These are phyloP conservation scores for Odiellus spinosus DNA, from an alignment of 2,888 invertebrate species.

Conservation along the genomic window DNA sequence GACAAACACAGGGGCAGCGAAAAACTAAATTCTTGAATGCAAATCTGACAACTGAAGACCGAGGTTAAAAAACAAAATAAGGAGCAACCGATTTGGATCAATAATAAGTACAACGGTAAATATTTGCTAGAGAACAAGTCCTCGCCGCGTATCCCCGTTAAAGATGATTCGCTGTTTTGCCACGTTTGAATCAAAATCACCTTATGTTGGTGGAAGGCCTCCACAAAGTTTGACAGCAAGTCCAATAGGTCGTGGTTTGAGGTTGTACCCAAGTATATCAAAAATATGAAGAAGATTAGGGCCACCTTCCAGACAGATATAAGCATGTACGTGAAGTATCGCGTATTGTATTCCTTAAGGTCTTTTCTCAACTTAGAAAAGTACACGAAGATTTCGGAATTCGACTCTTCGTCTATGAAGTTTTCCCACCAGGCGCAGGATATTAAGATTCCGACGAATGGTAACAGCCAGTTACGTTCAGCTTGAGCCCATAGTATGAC, in stretches of 20 bases:
- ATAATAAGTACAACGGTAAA: slow-evolving; percentile 54
- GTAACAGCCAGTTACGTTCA: too few relatives aligned
- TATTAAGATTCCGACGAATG: slow-evolving; percentile 63
- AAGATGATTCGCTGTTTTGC: too few relatives aligned
- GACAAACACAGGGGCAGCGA: slow-evolving; percentile 89
- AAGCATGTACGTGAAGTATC: slow-evolving; percentile 79
- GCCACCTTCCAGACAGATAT: slow-evolving; percentile 81
- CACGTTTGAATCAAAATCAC: too few relatives aligned
- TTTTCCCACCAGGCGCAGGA: slow-evolving; percentile 98
- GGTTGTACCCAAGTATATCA: slow-evolving; percentile 37
- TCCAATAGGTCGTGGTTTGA: too few relatives aligned
- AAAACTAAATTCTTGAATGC: slow-evolving; percentile 93
- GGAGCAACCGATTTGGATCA: slow-evolving; percentile 64
- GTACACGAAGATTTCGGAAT: slow-evolving; percentile 56
- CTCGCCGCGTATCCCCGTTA: too few relatives aligned
- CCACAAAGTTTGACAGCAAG: too few relatives aligned
- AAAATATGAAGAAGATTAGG: slow-evolving; percentile 55
- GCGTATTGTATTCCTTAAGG: slow-evolving; percentile 44
- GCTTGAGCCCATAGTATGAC: slow-evolving; percentile 87
- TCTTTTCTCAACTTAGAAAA: slow-evolving; percentile 63
- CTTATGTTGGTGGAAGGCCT: too few relatives aligned
- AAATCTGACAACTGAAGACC: slow-evolving; percentile 90
- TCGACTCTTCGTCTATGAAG: slow-evolving; percentile 57
- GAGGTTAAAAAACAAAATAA: slow-evolving; percentile 80
- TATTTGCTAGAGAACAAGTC: too few relatives aligned